Base-by-base conservation (phyloP, 2,888 invertebrate species). In the Arge pagana region DNA sequence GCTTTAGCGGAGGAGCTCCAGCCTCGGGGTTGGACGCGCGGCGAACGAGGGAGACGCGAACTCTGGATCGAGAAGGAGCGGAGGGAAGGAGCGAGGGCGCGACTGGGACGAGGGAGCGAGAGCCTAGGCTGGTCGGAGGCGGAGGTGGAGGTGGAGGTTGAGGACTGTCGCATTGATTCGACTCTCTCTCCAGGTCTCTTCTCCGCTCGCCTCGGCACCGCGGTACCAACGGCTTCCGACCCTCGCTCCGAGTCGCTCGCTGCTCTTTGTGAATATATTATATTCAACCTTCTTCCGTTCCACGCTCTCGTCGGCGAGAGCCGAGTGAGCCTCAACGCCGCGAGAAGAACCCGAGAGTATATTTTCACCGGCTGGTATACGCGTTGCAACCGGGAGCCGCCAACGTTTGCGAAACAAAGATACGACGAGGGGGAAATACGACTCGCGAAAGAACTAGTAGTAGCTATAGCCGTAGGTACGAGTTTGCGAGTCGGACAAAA, bases 81-180 rank as follows among this genome's bases (percentile, higher is more conserved):
- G 40, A 6, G 21, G 10, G 23, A 40, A 21, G 21, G 40, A 18
- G 39, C 13, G 39, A 50, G 28, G 37, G 39, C 30, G 28, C 21
- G 42, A 21, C 21, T 21, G 42, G 19, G 18, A 42, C 24, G 40
- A 40, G 40, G 40, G 21, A 19, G 23, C 16, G 40, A 40, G 40
- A 18, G 39, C 13, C 18, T 40, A 19, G 37, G 39, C 30, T 16
- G 21, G 42, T 18, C 21, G 19, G 42, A 15, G 18, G 31, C 24
- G 40, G 26, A 26, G 40, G 42, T 15, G 28, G 42, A 42, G 42
- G 42, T 45, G 24, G 45, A 45, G 24, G 45, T 24, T 45, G 45
- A 45, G 45, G 45, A 45, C 45, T 45, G 45, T 45, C 45, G 45
- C 45, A 45, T 45, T 45, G 45, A 45, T 45, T 45, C 45, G 35